These are phyloP conservation scores for Diarsia brunnea DNA, from an alignment of 2,888 invertebrate genomes.

Conservation along the genomic window DNA sequence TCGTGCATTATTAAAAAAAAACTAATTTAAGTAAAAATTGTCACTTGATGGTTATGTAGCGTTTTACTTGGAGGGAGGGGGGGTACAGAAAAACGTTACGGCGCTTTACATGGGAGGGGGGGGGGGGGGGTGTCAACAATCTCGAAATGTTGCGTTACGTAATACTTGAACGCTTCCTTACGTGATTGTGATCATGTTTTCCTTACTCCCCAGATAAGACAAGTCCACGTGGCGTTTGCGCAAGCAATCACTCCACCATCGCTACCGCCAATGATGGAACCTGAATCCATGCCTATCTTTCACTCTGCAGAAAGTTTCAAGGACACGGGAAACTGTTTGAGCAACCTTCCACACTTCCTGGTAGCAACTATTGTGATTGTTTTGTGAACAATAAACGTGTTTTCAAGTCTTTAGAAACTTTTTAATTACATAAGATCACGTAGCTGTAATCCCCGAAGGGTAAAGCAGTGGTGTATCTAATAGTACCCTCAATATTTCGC, in stretches of 20 bases:
- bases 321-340: neutral
- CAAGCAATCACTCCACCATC: conserved; percentile 7
- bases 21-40: too few species aligned
- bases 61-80: too few species aligned
- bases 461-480: neutral
- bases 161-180: too few species aligned
- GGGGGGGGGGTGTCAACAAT: too few species aligned
- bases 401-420: neutral
- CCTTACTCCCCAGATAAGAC: conserved; percentile 30
- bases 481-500: neutral
- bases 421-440: neutral
- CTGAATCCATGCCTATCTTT: neutral
- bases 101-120: too few species aligned
- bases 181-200: neutral
- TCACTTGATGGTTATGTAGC: too few species aligned
- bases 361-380: conserved; percentile 35
- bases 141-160: too few species aligned
- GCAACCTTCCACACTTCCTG: neutral
- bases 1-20: too few species aligned
- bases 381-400: conserved; percentile 41
- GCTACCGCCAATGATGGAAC: neutral
- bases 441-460: neutral
- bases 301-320: neutral
- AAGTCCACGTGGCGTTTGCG: conserved; percentile 34
- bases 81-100: too few species aligned